These are phyloP conservation scores for Cyrtodaria siliqua DNA, from an alignment of 2,888 invertebrate genomes.

Conservation along the genomic window DNA sequence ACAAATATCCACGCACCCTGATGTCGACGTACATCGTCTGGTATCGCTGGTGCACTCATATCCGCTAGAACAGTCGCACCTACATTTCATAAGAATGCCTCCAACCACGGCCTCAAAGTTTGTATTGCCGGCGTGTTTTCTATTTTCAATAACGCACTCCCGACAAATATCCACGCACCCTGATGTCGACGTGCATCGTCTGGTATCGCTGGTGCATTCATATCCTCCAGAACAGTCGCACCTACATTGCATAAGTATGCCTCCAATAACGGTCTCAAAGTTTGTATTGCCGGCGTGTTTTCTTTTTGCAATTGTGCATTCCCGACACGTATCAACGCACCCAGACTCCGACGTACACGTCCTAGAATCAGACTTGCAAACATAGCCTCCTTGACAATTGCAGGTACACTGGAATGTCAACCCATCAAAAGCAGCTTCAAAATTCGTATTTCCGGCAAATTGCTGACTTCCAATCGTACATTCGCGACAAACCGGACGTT, in stretches of 20 bases:
- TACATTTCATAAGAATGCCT: constrained; percentile 29
- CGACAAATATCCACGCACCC: constrained; percentile 29
- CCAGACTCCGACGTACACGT: constrained; percentile 47
- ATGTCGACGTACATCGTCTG: constrained; percentile 21
- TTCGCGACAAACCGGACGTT: constrained; percentile 32
- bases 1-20: constrained; percentile 44
- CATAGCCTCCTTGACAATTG: constrained; percentile 55
- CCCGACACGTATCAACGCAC: constrained; percentile 49
- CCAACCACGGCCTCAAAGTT: constrained; percentile 16
- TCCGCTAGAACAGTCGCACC: constrained; percentile 39
- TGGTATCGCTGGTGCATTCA: constrained; percentile 18
- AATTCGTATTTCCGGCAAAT: constrained; percentile 60
- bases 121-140: not conserved
- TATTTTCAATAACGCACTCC: constrained; percentile 40
- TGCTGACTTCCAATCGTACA: constrained; percentile 33
- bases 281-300: constrained; percentile 27
- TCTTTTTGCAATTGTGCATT: constrained; percentile 69
- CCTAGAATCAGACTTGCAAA: constrained; percentile 31
- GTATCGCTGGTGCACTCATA: constrained; percentile 25
- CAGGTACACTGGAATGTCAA: constrained; percentile 55
- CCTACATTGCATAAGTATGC: constrained; percentile 33
- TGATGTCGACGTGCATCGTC: constrained; percentile 7
- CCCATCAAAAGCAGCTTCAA: constrained; percentile 42
- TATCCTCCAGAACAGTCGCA: constrained; percentile 51
- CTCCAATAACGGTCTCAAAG: constrained; percentile 26